These are phyloP conservation scores for Crocodylus rhombifer DNA, from an alignment of 2,797 vertebrate genomes.

Conservation along the genomic window DNA sequence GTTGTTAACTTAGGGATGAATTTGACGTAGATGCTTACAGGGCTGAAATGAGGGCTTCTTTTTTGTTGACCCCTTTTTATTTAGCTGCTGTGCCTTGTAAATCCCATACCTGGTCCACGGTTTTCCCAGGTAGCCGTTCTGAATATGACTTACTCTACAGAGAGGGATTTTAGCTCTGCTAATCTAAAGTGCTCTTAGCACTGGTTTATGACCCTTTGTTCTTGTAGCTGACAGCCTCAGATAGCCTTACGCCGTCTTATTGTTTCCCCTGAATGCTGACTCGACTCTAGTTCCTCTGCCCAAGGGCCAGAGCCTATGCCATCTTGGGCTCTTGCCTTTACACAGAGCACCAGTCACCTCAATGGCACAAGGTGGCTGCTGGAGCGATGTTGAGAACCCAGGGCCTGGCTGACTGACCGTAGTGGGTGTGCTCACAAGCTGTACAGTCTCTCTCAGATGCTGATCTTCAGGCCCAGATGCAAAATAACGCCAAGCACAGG, in stretches of 20 bases:
- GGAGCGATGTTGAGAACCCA: neutral
- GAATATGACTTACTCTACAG: neutral
- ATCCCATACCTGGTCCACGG: neutral
- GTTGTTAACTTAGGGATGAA: neutral
- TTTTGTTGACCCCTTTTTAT: neutral
- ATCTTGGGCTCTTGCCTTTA: neutral
- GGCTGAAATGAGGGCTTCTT: neutral
- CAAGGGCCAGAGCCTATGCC: neutral
- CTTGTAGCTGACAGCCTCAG: neutral
- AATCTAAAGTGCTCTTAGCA: neutral
- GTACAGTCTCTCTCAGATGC: neutral
- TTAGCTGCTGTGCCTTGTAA: neutral
- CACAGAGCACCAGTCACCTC: neutral
- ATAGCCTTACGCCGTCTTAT: neutral
- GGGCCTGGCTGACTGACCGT: neutral
- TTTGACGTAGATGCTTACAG: neutral
- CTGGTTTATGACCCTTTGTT: neutral
- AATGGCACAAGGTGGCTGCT: neutral
- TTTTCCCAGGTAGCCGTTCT: neutral
- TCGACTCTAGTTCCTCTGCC: neutral
- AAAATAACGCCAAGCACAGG: neutral
- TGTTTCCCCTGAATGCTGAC: neutral
- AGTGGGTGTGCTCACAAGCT: neutral
- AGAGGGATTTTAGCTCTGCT: neutral
- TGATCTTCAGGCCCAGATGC: neutral